Base-by-base conservation (phyloP, 2,797 vertebrate genomes). In the Nannoperca obscura region DNA sequence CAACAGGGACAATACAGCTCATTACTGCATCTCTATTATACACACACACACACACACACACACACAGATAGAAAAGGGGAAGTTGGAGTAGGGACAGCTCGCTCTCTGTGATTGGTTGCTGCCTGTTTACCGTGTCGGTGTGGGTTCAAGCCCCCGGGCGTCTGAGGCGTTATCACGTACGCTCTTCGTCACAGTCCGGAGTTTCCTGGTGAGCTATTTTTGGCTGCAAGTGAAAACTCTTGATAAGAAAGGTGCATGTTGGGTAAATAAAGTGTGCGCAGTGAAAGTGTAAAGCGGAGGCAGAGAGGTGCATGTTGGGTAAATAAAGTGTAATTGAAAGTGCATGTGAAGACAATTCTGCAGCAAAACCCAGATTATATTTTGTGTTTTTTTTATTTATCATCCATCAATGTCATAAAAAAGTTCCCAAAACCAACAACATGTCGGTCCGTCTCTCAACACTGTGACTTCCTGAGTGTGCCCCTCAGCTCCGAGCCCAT, bases 1-100 rank as follows among this genome's bases (percentile, higher is more conserved):
- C 70, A 60, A 4, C 2, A 34, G 2, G 52, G 34, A 76, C 80
- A 83, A 74, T 64, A 8, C 72, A 75, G 68, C 55, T 79, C 72
- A 83, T 71, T 71, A 76, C 55, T 15, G 49, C 19, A 22, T 32
- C 71, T 32, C 52, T 12, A 20, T 30, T 17, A 14, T 2, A 20
- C 0, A 68, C 27, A 44, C 49, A 67, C 36, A 63, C 42, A 50
- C 61, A 67, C 38, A 40, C 38, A 11, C 38, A 36, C 36, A 10
- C 17, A n/a, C 46, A n/a, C 72, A 65, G 8, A 24, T 0, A 32
- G 14, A 58, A 32, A 20, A 13, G 2, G 15, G 60, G 46, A n/a
- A 22, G 10, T 38, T 36, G 5, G 14, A 24, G 12, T 30, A 36
- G 19, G 82, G 82, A 66, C 70, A 54, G 54, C 13, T 32, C 5